Evolutionary conservation across 2,888 invertebrate species (phyloP), one percentile per base, ranked within the genome.

Genomic region (Epicampocera succincta): DNA sequence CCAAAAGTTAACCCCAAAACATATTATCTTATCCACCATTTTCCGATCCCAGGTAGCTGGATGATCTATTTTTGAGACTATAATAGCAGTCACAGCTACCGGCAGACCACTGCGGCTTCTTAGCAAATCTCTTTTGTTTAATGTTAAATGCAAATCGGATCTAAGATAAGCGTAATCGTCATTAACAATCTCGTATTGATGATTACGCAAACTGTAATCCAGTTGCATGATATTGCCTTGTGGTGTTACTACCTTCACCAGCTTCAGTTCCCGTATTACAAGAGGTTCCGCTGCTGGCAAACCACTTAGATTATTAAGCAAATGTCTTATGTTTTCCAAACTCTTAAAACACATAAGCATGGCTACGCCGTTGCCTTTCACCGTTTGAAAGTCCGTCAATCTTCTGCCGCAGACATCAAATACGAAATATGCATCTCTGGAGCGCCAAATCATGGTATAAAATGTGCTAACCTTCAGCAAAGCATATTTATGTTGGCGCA

Each of bases 41-140:
- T 85, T 86, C 52, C 80, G 77, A 52, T 90, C 87, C 90, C 90
- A 91, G 0, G 89, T 89, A 6, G 89, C 88, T 0, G 91, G 87
- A 76, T 89, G 86, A 83, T 90, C 90, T 40, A 91, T 87, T 80
- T 90, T 91, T 0, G 90, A 87, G 19, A 87, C 88, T 17, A 90
- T 50, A 0, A 90, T 85, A 0, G 89, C 86, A 12, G 87, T 85
- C 0, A 89, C 84, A 0, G 88, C 87, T 2, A 88, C 87, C 0
- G 90, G 88, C n/a, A 91, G 69, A 0, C 89, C 87, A 54, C 90
- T 90, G 1, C 90, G 89, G 77, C 87, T 86, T 1, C 87, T 85
- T 44, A 88, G 46, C 0, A 90, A 86, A 68, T 87, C 87, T 29
- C 86, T 87, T 2, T 86, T 86, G 40, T 86, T 86, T 0, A 89